Evolutionary conservation across 2,888 invertebrate species (phyloP).

Genomic region (Meta bourneti): DNA sequence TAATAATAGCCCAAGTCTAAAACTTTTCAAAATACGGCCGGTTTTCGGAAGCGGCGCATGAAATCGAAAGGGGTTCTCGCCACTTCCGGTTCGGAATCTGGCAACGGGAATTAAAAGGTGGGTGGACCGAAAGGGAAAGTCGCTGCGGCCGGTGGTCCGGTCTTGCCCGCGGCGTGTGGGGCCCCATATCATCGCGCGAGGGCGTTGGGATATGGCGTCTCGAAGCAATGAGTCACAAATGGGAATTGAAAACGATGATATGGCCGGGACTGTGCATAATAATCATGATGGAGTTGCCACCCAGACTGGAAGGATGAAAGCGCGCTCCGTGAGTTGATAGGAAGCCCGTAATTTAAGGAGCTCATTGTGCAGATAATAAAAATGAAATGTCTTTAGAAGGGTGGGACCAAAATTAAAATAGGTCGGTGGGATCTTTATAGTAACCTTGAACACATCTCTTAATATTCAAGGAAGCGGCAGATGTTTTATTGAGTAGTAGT

Average conservation of each 20-base stretch:
- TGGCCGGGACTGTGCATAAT: too few species aligned
- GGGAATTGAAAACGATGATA: neutral
- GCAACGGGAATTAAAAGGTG: constrained; percentile 65
- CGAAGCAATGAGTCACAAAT: neutral
- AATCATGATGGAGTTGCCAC: too few species aligned
- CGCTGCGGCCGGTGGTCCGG: too few species aligned
- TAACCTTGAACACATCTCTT: too few species aligned
- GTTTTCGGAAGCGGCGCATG: constrained; percentile 47
- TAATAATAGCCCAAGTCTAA: constrained; percentile 30
- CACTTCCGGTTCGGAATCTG: constrained; percentile 46
- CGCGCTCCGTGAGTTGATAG: too few species aligned
- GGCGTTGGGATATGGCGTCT: neutral
- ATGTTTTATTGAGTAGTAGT: too few species aligned
- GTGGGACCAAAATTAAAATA: constrained; percentile 10
- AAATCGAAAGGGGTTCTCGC: constrained; percentile 41
- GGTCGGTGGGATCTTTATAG: neutral
- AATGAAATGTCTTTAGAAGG: too few species aligned
- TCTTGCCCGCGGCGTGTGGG: too few species aligned
- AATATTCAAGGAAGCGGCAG: too few species aligned
- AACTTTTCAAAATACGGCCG: constrained; percentile 67
- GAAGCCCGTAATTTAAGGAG: too few species aligned
- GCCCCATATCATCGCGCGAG: neutral
- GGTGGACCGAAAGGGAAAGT: neutral
- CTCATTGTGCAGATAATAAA: too few species aligned
- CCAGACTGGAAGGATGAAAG: too few species aligned